Base-by-base conservation (phyloP, 2,888 invertebrate genomes). In the Alsophila aescularia region DNA sequence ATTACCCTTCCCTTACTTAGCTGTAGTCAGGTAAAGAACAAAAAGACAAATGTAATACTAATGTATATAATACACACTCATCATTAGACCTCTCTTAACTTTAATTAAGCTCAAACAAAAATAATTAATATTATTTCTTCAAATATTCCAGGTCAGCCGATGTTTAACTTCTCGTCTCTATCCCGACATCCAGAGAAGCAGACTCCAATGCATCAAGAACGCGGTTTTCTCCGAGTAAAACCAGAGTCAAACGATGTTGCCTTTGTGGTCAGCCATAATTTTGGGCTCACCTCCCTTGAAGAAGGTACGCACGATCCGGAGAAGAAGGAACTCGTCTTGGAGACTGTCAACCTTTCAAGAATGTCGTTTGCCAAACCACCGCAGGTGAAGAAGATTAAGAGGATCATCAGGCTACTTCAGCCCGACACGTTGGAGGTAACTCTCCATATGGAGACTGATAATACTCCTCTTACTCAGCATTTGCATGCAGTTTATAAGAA, bases 121-220 rank as follows among this genome's bases (percentile, higher is more conserved):
- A n/a, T n/a, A n/a, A n/a, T n/a, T n/a, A n/a, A n/a, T n/a, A n/a
- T n/a, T n/a, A n/a, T n/a, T n/a, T n/a, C n/a, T n/a, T n/a, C n/a
- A n/a, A n/a, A n/a, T n/a, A 21, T 51, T 60, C 21, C 82, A 76
- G 94, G 94, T 8, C 94, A 94, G 64, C 94, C 94, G 0, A 88
- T 94, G 84, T 85, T 93, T 18, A 93, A 93, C 70, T 94, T 90
- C 65, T 67, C 73, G 2, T 92, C 93, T 0, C 79, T 77, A 50
- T 93, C 93, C 0, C 90, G 83, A 70, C 86, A 94, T 64, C 90
- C 93, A 0, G 87, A 87, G 21, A 92, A 85, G 27, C 85, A 89
- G 21, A 87, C 77, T 2, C 93, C 93, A 0, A 93, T 94, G 93
- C 94, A 95, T 69, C 86, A 93, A 45, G 95, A 95, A 72, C 76